Evolutionary conservation across 1,140 invertebrate species (phyloP), one percentile per base, ranked within the genome.

Genomic region (Heliconius hermathena): DNA sequence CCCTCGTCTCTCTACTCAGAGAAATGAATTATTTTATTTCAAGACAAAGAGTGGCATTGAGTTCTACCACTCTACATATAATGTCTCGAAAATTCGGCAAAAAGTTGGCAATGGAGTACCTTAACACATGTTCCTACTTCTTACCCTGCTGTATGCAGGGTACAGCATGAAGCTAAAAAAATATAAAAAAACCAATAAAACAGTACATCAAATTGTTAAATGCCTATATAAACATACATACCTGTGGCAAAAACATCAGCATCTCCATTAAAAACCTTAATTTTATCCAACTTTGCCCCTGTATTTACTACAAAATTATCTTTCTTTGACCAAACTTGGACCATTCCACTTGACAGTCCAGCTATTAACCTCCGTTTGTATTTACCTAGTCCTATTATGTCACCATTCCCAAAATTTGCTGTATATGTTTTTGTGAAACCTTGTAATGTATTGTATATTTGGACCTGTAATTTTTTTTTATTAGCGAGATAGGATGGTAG

Each of bases 191-290:
- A 49, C 0, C 3, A 16, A 18, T 52, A 52, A 52, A 1, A 52
- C 13, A 49, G 46, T 49, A 49, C 46, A 49, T 49, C 38, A 41
- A 41, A 41, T 41, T 41, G 36, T 71, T 36, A 38, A 57, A n/a
- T 41, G 0, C 6, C 20, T 41, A 18, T 74, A 36, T n/a, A 38
- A 36, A 46, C 3, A 33, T 1, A 76, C 80, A 80, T 71, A 93
- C 92, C 92, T 36, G 91, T 93, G 71, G 88, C 91, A 84, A 92
- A 89, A 4, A 91, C 13, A 8, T 79, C 82, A 38, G 73, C 82
- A 49, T 94, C 90, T 20, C 90, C 87, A 1, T 76, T 72, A 75
- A 93, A 95, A 41, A 95, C 88, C 72, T 87, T 91, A 88, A 96
- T 89, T 71, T 87, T 88, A 36, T 95, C 94, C 29, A 95, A 76